These are phyloP conservation scores for Lasiurus cinereus DNA, from an alignment of 2,113 vertebrate genomes.

Conservation along the genomic window DNA sequence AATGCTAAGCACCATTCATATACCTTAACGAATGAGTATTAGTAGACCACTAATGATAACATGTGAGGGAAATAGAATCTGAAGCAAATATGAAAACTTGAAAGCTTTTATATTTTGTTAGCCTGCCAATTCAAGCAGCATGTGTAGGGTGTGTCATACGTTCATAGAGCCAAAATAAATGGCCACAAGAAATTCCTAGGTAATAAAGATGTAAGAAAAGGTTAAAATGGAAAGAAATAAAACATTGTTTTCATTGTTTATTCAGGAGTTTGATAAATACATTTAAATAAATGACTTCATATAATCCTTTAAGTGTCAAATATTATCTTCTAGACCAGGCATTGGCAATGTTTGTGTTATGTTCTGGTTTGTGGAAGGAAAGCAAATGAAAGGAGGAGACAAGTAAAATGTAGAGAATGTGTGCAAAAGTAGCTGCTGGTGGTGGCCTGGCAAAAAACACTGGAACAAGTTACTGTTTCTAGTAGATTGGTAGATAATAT, in stretches of 20 bases:
- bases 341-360: constrained; percentile 8
- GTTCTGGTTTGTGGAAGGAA: constrained; percentile 7
- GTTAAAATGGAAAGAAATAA: constrained; percentile 71
- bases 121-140: constrained; percentile 73
- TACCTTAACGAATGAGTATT: constrained; percentile 5
- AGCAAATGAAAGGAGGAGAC: background rate
- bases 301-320: constrained; percentile 33
- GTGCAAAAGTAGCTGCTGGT: background rate
- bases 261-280: constrained; percentile 57
- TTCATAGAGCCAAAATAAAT: constrained; percentile 76
- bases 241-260: constrained; percentile 73
- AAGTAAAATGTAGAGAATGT: constrained; percentile 16
- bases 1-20: background rate
- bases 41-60: constrained; percentile 48
- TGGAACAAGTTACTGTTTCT: constrained; percentile 8
- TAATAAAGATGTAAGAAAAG: constrained; percentile 66
- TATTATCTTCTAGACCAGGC: background rate
- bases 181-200: constrained; percentile 71
- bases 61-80: constrained; percentile 42
- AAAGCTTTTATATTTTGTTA: constrained; percentile 78
- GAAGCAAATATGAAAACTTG: constrained; percentile 71
- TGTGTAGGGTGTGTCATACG: constrained; percentile 68
- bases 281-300: constrained; percentile 59
- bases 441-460: background rate
- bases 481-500: constrained; percentile 21